These are phyloP conservation scores for Carabus problematicus DNA, from an alignment of 2,888 invertebrate species.

Conservation along the genomic window DNA sequence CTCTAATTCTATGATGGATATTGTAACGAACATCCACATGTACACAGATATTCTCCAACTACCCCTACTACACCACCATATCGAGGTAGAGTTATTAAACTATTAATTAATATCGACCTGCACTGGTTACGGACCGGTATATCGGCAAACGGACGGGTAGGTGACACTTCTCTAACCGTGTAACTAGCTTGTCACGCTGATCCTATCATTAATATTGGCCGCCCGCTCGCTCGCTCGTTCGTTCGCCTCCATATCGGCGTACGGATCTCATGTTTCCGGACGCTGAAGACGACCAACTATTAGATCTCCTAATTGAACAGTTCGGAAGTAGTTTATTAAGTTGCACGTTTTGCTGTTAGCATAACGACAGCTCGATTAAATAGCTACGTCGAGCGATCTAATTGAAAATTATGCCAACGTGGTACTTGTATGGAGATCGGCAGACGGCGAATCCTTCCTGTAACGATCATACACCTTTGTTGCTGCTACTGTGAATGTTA, in stretches of 20 bases:
- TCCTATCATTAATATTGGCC: conserved; percentile 43
- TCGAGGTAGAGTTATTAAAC: conserved; percentile 51
- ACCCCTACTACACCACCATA: too few species aligned
- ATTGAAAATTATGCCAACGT: too few species aligned
- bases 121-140: conserved; percentile 25
- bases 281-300: conserved; percentile 12
- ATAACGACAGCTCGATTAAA: too few species aligned
- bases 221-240: too few species aligned
- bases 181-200: conserved; percentile 44
- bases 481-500: too few species aligned
- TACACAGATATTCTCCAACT: too few species aligned
- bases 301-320: conserved; percentile 21
- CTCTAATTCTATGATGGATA: too few species aligned
- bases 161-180: conserved; percentile 34
- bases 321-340: conserved; percentile 18
- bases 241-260: conserved; percentile 1
- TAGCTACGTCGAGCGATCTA: too few species aligned
- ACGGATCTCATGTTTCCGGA: conserved; percentile 21
- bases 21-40: too few species aligned
- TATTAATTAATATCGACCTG: conserved; percentile 54
- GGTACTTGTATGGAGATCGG: neutral
- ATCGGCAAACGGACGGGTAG: neutral
- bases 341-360: too few species aligned
- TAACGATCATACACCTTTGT: neutral
- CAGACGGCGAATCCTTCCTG: neutral